Conservation (phyloP, 2,888 invertebrate genomes). For the Dynastes hyllus region DNA sequence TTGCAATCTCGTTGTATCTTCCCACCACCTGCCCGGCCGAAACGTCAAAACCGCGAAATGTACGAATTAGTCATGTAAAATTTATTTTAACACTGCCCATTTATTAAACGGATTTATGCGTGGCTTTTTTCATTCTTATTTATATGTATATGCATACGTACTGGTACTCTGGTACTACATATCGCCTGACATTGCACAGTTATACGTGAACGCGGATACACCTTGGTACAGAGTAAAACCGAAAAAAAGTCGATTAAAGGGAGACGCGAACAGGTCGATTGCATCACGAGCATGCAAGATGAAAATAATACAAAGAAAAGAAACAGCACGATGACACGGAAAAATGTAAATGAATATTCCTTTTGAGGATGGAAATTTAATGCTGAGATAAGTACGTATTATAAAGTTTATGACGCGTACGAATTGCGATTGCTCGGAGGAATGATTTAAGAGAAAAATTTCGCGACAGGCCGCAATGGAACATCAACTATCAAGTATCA, state of each 20-base stretch:
- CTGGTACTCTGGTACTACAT: neutral
- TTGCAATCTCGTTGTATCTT: conserved; percentile 5
- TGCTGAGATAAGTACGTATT: conserved; percentile 17
- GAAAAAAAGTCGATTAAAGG: neutral
- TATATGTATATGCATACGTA: neutral
- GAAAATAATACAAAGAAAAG: conserved; percentile 5
- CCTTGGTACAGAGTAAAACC: neutral
- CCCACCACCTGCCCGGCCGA: neutral
- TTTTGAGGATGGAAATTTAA: conserved; percentile 31
- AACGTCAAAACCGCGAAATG: conserved; percentile 29
- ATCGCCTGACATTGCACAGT: conserved; percentile 25
- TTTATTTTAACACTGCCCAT: conserved; percentile 43
- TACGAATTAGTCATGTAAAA: conserved; percentile 42
- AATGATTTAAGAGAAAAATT: conserved; percentile 11
- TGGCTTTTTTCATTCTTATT: conserved; percentile 4
- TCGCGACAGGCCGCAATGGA: conserved; percentile 23
- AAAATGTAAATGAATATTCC: conserved; percentile 37
- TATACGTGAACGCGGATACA: conserved; percentile 17
- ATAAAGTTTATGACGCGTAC: neutral
- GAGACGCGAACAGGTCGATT: neutral
- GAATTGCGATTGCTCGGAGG: conserved; percentile 5
- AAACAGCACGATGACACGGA: conserved; percentile 17
- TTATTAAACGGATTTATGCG: conserved; percentile 40
- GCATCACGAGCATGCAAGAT: neutral
- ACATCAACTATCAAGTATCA: conserved; percentile 15